Evolutionary conservation across 2,888 invertebrate species (phyloP).

Genomic region (Cephalotes varians): DNA sequence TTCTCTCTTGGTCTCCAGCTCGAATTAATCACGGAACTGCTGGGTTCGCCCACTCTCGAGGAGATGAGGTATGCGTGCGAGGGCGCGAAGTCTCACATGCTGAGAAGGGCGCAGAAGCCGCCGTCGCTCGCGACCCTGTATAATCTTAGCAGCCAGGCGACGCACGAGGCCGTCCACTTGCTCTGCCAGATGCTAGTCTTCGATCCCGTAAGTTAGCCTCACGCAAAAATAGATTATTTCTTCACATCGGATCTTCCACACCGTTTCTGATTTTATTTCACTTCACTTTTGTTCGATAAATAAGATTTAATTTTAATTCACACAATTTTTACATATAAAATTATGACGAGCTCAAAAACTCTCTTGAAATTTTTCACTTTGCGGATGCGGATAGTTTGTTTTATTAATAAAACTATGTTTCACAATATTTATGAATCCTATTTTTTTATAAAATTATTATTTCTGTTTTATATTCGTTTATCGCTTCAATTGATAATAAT

Average conservation of each 20-base stretch:
- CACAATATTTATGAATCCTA: not conserved
- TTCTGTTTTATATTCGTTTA: not conserved
- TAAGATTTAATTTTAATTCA: not conserved
- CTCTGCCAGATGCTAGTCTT: constrained; percentile 99
- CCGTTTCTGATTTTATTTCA: not conserved
- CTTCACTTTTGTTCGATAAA: not conserved
- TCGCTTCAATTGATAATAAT: not conserved
- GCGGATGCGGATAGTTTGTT: not conserved
- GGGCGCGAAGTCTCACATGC: constrained; percentile 96
- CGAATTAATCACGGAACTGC: constrained; percentile 98
- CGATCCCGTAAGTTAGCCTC: constrained; percentile 93
- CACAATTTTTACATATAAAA: not conserved
- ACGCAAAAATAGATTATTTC: not conserved
- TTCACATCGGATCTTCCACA: not conserved
- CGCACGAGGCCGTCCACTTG: constrained; percentile 99
- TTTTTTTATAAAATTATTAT: constrained; percentile 1
- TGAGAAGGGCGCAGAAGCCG: constrained; percentile 94
- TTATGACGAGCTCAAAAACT: not conserved
- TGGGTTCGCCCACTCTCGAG: constrained; percentile 97
- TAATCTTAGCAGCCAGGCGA: constrained; percentile 96
- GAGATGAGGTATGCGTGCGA: constrained; percentile 99
- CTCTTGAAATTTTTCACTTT: not conserved
- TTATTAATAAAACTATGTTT: not conserved
- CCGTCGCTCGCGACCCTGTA: constrained; percentile 96
- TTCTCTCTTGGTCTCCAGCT: constrained; percentile 88